A percentile compares a stretch with the other conserved stretches of the same genome.
Conservation (phyloP, 2,797 vertebrate genomes). For the Chanos chanos region DNA sequence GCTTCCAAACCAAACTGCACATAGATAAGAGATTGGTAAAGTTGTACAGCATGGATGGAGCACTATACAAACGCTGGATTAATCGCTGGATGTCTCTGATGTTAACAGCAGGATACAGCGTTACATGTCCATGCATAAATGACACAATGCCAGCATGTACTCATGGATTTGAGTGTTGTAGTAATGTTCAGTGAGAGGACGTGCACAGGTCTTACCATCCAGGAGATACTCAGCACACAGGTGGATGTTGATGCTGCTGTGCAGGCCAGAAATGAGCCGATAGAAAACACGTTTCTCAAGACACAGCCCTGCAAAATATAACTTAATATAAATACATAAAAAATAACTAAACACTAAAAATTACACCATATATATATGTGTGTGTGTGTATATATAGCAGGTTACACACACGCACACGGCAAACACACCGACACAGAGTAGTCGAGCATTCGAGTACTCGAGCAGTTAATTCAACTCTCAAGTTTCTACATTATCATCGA, state of each 20-base stretch:
- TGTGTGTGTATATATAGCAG: too few relatives aligned
- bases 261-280: constrained; percentile 92
- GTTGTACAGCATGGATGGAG: too few relatives aligned
- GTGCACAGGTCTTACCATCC: constrained; percentile 73
- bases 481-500: too few relatives aligned
- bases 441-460: neutral
- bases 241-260: constrained; percentile 95
- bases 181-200: neutral
- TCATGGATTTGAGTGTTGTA: too few relatives aligned
- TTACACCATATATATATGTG: neutral
- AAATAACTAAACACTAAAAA: too few relatives aligned
- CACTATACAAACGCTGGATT: too few relatives aligned
- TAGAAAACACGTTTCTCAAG: constrained; percentile 96
- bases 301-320: constrained; percentile 75
- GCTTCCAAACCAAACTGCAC: too few relatives aligned
- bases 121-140: too few relatives aligned
- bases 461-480: neutral
- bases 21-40: neutral
- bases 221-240: constrained; percentile 86
- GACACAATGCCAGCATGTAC: too few relatives aligned
- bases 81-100: too few relatives aligned
- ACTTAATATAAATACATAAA: too few relatives aligned
- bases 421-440: neutral
- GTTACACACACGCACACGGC: neutral
- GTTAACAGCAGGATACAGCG: too few relatives aligned